Conservation (phyloP, 2,797 vertebrate species). For the Glossophaga mutica region DNA sequence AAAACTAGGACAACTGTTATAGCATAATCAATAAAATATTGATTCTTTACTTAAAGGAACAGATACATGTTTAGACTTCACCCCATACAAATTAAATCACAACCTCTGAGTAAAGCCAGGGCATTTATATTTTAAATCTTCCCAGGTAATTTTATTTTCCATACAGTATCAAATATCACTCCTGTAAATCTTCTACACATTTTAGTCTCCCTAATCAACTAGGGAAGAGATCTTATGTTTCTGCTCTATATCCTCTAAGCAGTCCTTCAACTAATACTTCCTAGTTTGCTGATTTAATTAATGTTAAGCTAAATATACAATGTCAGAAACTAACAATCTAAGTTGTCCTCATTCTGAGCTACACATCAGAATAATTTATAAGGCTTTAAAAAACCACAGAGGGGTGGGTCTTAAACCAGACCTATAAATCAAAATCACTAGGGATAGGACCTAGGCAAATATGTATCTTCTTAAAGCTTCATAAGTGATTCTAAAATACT, state of each 20-base stretch:
- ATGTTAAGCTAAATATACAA: not conserved
- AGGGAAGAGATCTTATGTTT: not conserved
- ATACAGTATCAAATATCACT: not conserved
- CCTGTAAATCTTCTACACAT: not conserved
- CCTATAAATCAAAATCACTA: not conserved
- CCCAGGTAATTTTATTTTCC: not conserved
- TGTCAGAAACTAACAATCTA: not conserved
- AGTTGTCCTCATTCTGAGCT: not conserved
- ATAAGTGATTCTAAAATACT: not conserved
- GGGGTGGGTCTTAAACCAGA: not conserved
- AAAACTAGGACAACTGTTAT: too few relatives aligned
- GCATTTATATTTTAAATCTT: not conserved
- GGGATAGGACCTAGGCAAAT: not conserved
- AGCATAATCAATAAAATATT: too few relatives aligned
- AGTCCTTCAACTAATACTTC: not conserved
- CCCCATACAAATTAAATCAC: slow-evolving; percentile 21
- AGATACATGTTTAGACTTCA: not conserved
- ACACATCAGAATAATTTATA: not conserved
- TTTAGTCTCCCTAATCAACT: not conserved
- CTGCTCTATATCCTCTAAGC: not conserved
- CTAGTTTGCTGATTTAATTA: not conserved
- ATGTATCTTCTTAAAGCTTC: not conserved
- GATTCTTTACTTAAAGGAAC: too few relatives aligned
- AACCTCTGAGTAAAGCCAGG: not conserved
- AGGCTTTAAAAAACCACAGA: not conserved